These are phyloP conservation scores for Malacosoma neustria DNA, from an alignment of 2,888 invertebrate species.

Conservation along the genomic window DNA sequence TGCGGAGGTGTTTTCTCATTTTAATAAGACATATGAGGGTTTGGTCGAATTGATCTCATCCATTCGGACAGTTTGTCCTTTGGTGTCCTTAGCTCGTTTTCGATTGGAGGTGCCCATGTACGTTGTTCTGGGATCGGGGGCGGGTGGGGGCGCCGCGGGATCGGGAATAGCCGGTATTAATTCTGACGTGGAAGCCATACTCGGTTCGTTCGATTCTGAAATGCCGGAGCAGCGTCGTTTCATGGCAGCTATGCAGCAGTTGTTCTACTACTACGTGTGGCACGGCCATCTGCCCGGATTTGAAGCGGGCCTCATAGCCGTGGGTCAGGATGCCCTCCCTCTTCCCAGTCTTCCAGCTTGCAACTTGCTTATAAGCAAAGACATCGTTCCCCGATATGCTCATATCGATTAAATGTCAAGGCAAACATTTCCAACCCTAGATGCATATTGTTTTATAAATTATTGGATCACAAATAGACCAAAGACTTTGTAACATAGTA, in stretches of 20 bases:
- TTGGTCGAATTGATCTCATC: conserved; percentile 84
- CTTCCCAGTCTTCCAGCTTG: conserved; percentile 81
- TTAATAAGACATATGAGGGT: conserved; percentile 81
- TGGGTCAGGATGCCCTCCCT: conserved; percentile 81
- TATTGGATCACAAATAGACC: too few relatives aligned
- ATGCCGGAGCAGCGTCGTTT: conserved; percentile 83
- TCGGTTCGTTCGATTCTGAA: conserved; percentile 83
- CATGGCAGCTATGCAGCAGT: conserved; percentile 84
- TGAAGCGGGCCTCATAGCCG: conserved; percentile 76
- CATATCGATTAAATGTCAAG: conserved; percentile 79
- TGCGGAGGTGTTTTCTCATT: conserved; percentile 76
- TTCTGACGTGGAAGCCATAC: conserved; percentile 85
- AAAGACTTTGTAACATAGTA: too few relatives aligned
- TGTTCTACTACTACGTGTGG: conserved; percentile 88
- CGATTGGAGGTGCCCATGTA: conserved; percentile 82
- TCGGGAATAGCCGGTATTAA: conserved; percentile 58
- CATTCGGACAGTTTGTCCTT: conserved; percentile 85
- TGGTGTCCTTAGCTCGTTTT: conserved; percentile 78
- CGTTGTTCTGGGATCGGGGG: conserved; percentile 80
- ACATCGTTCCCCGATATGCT: conserved; percentile 83
- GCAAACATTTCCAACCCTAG: too few relatives aligned
- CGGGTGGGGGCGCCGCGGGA: conserved; percentile 51
- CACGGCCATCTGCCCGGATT: conserved; percentile 81
- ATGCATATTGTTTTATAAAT: too few relatives aligned
- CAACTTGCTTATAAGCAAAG: conserved; percentile 83